phyloP scores from a whole-genome alignment of 2,888 invertebrate species.

The Leucozona laternaria region DNA sequence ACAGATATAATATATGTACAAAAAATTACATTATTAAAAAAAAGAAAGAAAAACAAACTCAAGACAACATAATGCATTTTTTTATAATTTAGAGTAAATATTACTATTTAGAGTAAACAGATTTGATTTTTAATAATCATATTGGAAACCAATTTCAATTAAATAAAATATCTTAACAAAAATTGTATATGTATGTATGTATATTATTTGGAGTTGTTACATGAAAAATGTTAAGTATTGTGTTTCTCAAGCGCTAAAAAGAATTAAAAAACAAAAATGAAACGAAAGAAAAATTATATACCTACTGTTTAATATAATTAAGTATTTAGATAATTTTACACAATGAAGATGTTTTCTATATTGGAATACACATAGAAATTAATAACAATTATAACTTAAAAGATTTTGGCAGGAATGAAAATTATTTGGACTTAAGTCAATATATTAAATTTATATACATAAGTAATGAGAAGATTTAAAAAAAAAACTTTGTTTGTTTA shows the following conservation, averaged over 20 bases:
- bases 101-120: conserved; percentile 45
- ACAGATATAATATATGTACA: background rate
- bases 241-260: conserved; percentile 37
- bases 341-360: conserved; percentile 52
- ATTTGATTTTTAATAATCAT: conserved; percentile 31
- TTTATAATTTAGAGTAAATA: conserved; percentile 71
- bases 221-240: conserved; percentile 35
- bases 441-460: conserved; percentile 7
- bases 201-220: conserved; percentile 14
- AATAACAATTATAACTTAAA: background rate
- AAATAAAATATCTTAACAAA: background rate
- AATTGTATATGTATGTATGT: background rate
- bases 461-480: background rate
- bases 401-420: background rate
- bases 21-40: conserved; percentile 6
- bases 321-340: conserved; percentile 47
- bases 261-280: background rate
- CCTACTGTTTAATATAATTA: background rate
- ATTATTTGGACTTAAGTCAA: background rate
- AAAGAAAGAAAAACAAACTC: conserved; percentile 43
- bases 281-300: conserved; percentile 13
- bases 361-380: conserved; percentile 1
- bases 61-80: conserved; percentile 75
- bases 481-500: background rate
- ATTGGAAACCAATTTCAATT: conserved; percentile 10